Conservation (phyloP, 2,888 invertebrate genomes). For the Tinea pellionella region DNA sequence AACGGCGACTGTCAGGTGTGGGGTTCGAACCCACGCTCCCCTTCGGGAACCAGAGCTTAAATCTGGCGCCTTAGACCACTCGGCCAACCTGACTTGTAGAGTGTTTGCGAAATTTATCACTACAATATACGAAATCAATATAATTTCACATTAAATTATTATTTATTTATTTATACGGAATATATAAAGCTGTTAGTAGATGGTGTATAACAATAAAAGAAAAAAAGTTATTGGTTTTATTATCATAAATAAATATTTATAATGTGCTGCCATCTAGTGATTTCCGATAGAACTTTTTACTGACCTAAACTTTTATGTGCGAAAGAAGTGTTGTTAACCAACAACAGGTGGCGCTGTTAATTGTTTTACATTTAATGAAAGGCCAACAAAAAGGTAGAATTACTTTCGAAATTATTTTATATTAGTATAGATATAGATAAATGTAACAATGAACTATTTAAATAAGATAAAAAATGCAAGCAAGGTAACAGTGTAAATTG, state of each 20-base stretch:
- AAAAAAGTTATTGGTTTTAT: neutral
- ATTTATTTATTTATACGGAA: neutral
- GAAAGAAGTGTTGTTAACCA: neutral
- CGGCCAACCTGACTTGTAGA: slow-evolving; percentile 77
- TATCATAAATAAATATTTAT: neutral
- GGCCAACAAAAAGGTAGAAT: no score
- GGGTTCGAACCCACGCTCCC: slow-evolving; percentile 84
- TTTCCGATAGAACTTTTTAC: neutral
- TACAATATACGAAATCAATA: neutral
- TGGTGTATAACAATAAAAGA: neutral
- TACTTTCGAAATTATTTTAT: no score
- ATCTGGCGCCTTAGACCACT: slow-evolving; percentile 88
- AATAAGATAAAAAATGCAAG: no score
- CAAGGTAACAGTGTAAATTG: no score
- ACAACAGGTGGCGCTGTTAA: neutral
- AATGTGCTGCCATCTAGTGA: neutral
- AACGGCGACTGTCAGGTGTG: slow-evolving; percentile 35
- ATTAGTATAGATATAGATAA: no score
- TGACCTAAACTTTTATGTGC: neutral
- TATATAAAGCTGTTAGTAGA: no score
- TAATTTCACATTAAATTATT: neutral
- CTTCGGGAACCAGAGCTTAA: slow-evolving; percentile 85
- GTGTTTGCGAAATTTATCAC: neutral
- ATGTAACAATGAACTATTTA: neutral
- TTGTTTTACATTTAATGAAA: no score